A percentile compares a stretch with the other conserved stretches of the same genome.
These are phyloP conservation scores for Ochropleura plecta DNA, from an alignment of 2,888 invertebrate genomes.

Conservation along the genomic window DNA sequence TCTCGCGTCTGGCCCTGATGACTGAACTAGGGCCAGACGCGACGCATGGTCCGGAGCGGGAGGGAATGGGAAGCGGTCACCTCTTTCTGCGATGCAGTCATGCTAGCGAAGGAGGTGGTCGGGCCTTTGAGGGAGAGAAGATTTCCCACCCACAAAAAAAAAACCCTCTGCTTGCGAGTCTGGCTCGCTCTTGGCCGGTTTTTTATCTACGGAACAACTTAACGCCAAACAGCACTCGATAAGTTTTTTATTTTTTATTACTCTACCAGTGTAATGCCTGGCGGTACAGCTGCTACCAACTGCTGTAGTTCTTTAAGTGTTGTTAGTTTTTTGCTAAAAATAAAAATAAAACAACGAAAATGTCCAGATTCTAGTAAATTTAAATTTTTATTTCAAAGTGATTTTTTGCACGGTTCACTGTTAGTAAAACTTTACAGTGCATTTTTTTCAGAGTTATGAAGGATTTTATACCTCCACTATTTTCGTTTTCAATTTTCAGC, in stretches of 20 bases:
- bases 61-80: no score
- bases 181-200: no score
- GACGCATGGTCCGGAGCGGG: no score
- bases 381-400: background rate
- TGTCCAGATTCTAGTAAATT: background rate
- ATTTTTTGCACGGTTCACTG: background rate
- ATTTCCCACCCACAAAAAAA: no score
- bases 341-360: background rate
- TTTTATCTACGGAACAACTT: background rate
- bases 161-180: no score
- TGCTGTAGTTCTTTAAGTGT: constrained; percentile 25
- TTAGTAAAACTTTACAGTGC: background rate
- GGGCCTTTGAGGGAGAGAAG: no score
- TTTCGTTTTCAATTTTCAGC: constrained; percentile 36
- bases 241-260: constrained; percentile 14
- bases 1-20: no score
- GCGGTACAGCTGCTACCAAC: constrained; percentile 26
- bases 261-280: constrained; percentile 2
- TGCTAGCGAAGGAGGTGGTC: no score
- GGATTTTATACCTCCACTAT: constrained; percentile 14
- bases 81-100: no score
- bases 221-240: background rate
- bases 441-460: constrained; percentile 1
- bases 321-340: constrained; percentile 14
- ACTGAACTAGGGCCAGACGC: no score